Base-by-base conservation (phyloP, 2,888 invertebrate species). In the Agrochola circellaris region DNA sequence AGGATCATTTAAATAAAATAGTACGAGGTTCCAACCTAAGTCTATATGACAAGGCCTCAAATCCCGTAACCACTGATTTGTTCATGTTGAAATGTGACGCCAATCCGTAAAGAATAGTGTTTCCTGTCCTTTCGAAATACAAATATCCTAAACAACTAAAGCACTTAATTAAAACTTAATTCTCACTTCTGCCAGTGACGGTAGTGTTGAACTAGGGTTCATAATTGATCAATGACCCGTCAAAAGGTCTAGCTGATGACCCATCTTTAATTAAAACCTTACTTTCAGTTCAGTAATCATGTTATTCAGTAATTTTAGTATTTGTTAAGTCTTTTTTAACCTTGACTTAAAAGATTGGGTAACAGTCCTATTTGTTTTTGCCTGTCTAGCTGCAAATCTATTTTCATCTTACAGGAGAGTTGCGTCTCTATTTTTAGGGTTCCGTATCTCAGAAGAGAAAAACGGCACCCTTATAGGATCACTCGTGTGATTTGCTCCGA, bases 91-190 rank as follows among this genome's bases (percentile, higher is more conserved):
- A 20, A 17, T 20, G 15, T 48, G 58, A 17, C 23, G 34, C 58
- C 45, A 48, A 11, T 1, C 11, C 17, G 8, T 15, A 45, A 66
- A 0, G 45, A 48, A 61, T 64, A 34, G n/a, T 26, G 4, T 54
- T 45, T 77, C 38, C 58, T 38, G 30, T n/a, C 48, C 58, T 11
- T 78, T 56, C 20, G 6, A 60, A 69, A 69, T 11, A 2, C 34
- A 45, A 76, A 42, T n/a, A 60, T n/a, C 79, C 34, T 26, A 51
- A 79, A 60, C 15, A 68, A 66, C 7, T 20, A 79, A 58, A 30
- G 7, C 2, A 38, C 15, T n/a, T 79, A 20, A 48, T 78, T 79
- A 67, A 78, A 65, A 48, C 2, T 17, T 26, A 11, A 58, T 58
- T 38, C 17, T 51, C 38, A 9, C 42, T 17, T 42, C 42, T 79